phyloP scores from a whole-genome alignment of 2,113 vertebrate species.

The Parus major region DNA sequence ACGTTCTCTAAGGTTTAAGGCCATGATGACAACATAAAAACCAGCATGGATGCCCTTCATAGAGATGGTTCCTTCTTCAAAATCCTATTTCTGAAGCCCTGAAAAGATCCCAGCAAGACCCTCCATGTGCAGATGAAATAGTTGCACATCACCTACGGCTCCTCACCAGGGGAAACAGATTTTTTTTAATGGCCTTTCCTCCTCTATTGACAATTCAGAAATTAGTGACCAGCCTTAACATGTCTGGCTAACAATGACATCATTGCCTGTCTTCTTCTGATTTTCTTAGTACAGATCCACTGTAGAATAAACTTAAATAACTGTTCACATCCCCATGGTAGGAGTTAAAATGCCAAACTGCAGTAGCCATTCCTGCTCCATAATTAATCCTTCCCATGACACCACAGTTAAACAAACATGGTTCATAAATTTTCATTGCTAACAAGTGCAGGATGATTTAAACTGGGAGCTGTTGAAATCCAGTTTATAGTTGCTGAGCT shows the following conservation, averaged over 20 bases:
- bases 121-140: background rate
- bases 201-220: fast-evolving
- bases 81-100: background rate
- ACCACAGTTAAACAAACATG: background rate
- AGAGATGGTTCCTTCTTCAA: background rate
- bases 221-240: background rate
- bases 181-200: background rate
- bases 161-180: background rate
- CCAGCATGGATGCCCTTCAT: background rate
- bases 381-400: background rate
- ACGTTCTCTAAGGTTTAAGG: background rate
- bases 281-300: background rate
- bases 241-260: background rate
- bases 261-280: background rate
- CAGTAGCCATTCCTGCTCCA: background rate
- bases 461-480: background rate
- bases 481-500: background rate
- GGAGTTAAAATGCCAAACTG: background rate
- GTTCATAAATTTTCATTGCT: background rate
- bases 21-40: fast-evolving
- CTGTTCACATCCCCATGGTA: background rate
- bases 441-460: background rate
- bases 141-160: background rate
- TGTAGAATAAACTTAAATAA: background rate
- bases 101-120: background rate